Percentiles rank a stretch among this genome's conserved stretches.
These are phyloP conservation scores for Tragopan temminckii DNA, from an alignment of 2,797 vertebrate genomes.

Conservation along the genomic window DNA sequence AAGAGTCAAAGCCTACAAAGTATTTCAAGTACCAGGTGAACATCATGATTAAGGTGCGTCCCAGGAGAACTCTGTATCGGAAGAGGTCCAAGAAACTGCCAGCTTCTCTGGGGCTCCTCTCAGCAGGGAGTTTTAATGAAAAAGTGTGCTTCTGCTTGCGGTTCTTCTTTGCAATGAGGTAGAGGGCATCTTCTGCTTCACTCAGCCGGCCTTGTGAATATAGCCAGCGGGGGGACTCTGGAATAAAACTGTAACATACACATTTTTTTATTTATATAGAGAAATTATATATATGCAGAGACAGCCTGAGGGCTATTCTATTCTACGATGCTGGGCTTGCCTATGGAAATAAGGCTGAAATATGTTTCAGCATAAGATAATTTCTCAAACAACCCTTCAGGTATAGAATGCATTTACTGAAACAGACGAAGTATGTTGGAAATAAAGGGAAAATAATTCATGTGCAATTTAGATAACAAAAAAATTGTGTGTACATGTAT, in stretches of 20 bases:
- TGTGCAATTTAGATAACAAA: neutral
- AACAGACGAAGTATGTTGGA: neutral
- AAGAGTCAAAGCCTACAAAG: neutral
- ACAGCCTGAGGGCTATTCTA: neutral
- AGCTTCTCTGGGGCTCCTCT: slow-evolving; percentile 54
- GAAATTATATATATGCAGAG: neutral
- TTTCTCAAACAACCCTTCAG: neutral
- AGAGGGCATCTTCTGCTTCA: slow-evolving; percentile 83
- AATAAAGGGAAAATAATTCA: neutral
- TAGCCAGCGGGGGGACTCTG: slow-evolving; percentile 87
- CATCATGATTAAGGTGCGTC: slow-evolving; percentile 85
- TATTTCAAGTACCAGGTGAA: slow-evolving; percentile 82
- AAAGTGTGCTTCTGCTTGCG: slow-evolving; percentile 76
- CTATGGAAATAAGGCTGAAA: neutral
- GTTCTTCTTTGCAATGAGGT: slow-evolving; percentile 83
- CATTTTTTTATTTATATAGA: neutral
- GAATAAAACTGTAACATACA: slow-evolving; percentile 82
- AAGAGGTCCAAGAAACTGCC: slow-evolving; percentile 82
- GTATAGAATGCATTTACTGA: neutral
- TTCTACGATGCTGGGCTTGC: neutral
- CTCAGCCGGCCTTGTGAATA: slow-evolving; percentile 83
- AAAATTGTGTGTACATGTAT: neutral
- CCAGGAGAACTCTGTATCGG: slow-evolving; percentile 78
- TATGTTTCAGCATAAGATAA: neutral
- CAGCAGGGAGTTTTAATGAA: slow-evolving; percentile 70